These are phyloP conservation scores for Phylloscopus collybita DNA, from an alignment of 2,797 vertebrate genomes.

Conservation along the genomic window DNA sequence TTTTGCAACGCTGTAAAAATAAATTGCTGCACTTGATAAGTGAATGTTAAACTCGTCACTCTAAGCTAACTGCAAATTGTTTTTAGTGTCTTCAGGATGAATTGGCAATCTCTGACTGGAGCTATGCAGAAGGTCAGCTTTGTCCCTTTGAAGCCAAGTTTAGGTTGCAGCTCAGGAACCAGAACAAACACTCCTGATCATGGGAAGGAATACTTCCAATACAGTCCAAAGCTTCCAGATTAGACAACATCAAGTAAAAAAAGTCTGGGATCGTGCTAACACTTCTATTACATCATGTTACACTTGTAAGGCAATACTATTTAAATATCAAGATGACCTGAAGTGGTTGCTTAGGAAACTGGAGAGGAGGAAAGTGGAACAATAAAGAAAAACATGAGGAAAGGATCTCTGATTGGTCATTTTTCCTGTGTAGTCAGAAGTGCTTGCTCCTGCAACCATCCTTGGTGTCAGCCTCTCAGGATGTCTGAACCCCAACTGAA, in stretches of 20 bases:
- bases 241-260: neutral
- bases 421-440: neutral
- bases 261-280: accelerated
- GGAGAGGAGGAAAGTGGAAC: neutral
- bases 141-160: slow-evolving; percentile 63
- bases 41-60: slow-evolving; percentile 74
- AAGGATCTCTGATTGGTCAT: neutral
- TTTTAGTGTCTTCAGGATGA: slow-evolving; percentile 62
- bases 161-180: slow-evolving; percentile 38
- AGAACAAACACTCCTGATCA: slow-evolving; percentile 30
- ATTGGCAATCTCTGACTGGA: slow-evolving; percentile 30
- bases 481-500: accelerated
- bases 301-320: neutral
- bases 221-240: neutral
- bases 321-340: neutral
- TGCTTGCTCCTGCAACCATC: neutral
- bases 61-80: slow-evolving; percentile 65
- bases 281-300: neutral
- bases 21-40: slow-evolving; percentile 74
- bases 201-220: slow-evolving; percentile 59
- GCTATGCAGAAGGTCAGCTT: slow-evolving; percentile 43
- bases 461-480: neutral
- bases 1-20: slow-evolving; percentile 75
- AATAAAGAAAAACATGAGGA: neutral
- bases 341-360: neutral